Percentiles rank a stretch among this genome's conserved stretches.
Conservation (phyloP, 2,888 invertebrate genomes). For the Netelia inedita region DNA sequence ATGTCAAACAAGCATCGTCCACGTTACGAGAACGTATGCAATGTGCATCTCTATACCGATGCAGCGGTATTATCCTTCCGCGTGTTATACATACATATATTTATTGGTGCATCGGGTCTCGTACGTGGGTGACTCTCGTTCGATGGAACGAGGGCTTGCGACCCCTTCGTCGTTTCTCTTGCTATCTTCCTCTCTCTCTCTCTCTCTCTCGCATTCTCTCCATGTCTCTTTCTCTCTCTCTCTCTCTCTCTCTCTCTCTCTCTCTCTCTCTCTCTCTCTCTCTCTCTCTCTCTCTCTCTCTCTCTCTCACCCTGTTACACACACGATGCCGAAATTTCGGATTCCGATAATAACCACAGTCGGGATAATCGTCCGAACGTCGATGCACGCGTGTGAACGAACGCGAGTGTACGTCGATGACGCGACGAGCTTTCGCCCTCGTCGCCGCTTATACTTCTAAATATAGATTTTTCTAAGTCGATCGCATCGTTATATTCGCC, state of each 20-base stretch:
- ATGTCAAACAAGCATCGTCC: conserved; percentile 75
- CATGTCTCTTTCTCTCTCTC: too few relatives aligned
- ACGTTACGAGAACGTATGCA: conserved; percentile 63
- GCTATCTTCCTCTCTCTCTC: conserved; percentile 7
- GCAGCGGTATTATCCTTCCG: conserved; percentile 20
- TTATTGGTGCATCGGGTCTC: background rate
- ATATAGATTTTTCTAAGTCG: conserved; percentile 18
- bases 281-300: too few relatives aligned
- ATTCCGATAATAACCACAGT: too few relatives aligned
- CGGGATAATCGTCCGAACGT: background rate
- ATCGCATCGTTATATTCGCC: conserved; percentile 32
- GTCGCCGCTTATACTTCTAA: conserved; percentile 33
- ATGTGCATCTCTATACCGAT: conserved; percentile 16
- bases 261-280: too few relatives aligned
- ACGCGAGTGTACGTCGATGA: conserved; percentile 28
- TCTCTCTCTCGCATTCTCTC: background rate
- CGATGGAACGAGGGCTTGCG: conserved; percentile 27
- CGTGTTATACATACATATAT: conserved; percentile 1
- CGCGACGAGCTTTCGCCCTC: conserved; percentile 67
- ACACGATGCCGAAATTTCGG: too few relatives aligned
- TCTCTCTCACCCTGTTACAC: too few relatives aligned
- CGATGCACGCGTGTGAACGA: conserved; percentile 37
- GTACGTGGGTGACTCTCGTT: conserved; percentile 30
- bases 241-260: too few relatives aligned
- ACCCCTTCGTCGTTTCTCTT: conserved; percentile 33